Evolutionary conservation across 2,888 invertebrate genomes (phyloP).

Genomic region (Nephrotoma appendiculata): DNA sequence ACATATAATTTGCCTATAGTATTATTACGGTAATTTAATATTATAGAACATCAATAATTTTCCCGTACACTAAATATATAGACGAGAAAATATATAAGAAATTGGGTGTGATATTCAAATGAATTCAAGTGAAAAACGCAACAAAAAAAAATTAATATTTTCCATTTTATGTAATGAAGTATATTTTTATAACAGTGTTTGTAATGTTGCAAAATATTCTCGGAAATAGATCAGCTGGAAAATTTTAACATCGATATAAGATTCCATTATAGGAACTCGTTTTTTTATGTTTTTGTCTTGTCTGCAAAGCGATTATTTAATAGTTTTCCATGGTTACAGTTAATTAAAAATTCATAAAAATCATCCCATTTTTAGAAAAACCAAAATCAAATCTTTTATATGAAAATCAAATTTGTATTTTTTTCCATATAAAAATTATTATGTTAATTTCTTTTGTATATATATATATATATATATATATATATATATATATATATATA

Average conservation of each 20-base stretch:
- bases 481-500: no score
- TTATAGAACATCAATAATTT: background rate
- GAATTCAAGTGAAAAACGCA: background rate
- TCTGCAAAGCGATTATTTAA: background rate
- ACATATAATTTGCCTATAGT: background rate
- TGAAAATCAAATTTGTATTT: no score
- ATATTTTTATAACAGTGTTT: background rate
- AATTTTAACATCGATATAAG: background rate
- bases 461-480: no score
- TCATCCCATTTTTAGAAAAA: no score
- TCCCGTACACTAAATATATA: background rate
- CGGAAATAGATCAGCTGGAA: background rate
- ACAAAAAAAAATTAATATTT: no score
- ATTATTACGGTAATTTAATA: background rate
- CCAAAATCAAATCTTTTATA: no score
- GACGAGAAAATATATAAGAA: background rate
- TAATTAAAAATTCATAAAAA: background rate
- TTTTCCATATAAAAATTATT: no score
- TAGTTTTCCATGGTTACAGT: background rate
- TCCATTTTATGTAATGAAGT: no score
- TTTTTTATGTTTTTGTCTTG: background rate
- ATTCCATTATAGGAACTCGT: no score
- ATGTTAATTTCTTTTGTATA: no score
- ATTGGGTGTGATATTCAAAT: background rate
- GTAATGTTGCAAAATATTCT: background rate